A percentile compares a stretch with the other conserved stretches of the same genome.
These are phyloP conservation scores for Phyllostomus hastatus DNA, from an alignment of 2,113 vertebrate genomes.

Conservation along the genomic window DNA sequence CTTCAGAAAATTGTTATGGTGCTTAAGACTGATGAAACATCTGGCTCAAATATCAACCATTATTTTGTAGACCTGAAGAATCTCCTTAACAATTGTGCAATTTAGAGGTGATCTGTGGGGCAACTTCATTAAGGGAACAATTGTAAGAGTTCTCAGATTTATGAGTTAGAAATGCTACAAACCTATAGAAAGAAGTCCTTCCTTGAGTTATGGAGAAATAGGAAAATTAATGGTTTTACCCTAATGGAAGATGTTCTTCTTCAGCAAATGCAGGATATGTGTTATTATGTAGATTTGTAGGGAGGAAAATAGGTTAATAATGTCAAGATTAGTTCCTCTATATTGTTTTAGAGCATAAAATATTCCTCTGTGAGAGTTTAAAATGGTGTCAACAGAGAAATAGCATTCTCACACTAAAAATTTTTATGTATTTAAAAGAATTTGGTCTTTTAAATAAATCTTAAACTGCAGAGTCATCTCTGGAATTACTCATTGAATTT, in stretches of 20 bases:
- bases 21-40: neutral
- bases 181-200: neutral
- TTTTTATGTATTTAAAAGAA: neutral
- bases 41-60: neutral
- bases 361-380: neutral
- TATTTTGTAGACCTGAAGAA: neutral
- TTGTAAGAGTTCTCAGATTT: neutral
- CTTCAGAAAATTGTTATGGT: neutral
- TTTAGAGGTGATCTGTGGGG: neutral
- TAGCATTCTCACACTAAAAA: neutral
- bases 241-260: neutral
- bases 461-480: slow-evolving; percentile 30
- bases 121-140: neutral
- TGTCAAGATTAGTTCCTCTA: neutral
- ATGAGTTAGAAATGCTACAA: neutral
- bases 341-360: neutral
- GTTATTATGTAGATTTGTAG: neutral
- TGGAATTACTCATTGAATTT: neutral
- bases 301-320: neutral
- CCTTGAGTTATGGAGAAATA: neutral
- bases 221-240: neutral
- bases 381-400: neutral
- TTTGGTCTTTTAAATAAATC: neutral
- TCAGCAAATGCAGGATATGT: neutral
- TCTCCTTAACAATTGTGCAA: neutral